Percentiles rank a stretch among this genome's conserved stretches.
phyloP scores from a whole-genome alignment of 2,113 vertebrate species.

The Hymenochirus boettgeri region DNA sequence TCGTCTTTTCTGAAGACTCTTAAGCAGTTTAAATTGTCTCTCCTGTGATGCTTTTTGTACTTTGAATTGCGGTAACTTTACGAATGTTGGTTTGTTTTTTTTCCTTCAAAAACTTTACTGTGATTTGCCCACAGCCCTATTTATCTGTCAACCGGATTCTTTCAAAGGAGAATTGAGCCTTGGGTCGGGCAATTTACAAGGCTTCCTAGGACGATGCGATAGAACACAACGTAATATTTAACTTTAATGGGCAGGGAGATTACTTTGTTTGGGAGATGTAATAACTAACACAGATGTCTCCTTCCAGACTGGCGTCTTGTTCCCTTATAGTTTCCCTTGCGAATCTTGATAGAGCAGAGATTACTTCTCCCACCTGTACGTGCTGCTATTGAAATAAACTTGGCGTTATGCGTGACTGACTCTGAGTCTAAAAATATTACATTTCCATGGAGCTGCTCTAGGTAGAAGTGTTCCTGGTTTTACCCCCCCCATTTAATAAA shows the following conservation, averaged over 20 bases:
- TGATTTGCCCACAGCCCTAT: too few relatives aligned
- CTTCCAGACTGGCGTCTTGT: background rate
- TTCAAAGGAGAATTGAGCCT: background rate
- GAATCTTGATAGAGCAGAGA: background rate
- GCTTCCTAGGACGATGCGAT: background rate
- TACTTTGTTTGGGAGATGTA: background rate
- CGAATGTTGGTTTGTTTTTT: too few relatives aligned
- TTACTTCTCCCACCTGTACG: constrained; percentile 25
- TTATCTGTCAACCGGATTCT: too few relatives aligned
- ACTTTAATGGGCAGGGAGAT: constrained; percentile 21
- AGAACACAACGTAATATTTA: constrained; percentile 24
- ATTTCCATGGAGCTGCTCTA: constrained; percentile 7
- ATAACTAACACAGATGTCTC: constrained; percentile 31
- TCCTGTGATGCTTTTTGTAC: too few relatives aligned
- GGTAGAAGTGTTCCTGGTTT: background rate
- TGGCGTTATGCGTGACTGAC: background rate
- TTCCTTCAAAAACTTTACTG: too few relatives aligned
- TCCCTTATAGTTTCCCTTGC: constrained; percentile 1
- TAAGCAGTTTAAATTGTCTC: too few relatives aligned
- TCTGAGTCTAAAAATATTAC: background rate
- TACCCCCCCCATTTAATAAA: background rate
- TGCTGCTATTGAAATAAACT: constrained; percentile 5
- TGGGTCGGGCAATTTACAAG: background rate
- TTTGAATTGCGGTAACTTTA: too few relatives aligned
- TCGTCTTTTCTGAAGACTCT: too few relatives aligned